Conservation (phyloP, 1,140 invertebrate species). For the Aphidius gifuensis region DNA sequence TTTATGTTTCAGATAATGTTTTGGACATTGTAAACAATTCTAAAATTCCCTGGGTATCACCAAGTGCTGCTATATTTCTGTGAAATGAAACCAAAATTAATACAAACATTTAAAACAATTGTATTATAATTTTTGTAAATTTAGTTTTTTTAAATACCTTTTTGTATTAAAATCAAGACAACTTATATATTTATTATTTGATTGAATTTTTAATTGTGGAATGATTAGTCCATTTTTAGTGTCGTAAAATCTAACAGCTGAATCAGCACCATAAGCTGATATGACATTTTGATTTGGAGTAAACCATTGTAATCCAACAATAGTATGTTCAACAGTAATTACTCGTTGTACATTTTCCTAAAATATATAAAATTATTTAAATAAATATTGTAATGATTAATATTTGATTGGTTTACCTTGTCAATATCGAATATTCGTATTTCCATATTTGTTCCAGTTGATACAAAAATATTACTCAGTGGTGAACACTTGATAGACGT, state of each 20-base stretch:
- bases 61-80: slow-evolving; percentile 46
- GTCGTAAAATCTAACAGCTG: slow-evolving; percentile 43
- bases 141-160: slow-evolving; percentile 32
- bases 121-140: background rate
- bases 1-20: slow-evolving; percentile 23
- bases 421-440: slow-evolving; percentile 49
- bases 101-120: background rate
- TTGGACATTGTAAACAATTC: slow-evolving; percentile 51
- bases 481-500: slow-evolving; percentile 47
- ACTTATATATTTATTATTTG: slow-evolving; percentile 39
- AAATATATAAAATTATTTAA: slow-evolving; percentile 15
- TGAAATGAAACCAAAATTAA: slow-evolving; percentile 27
- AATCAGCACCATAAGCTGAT: slow-evolving; percentile 42
- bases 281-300: slow-evolving; percentile 43
- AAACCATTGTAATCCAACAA: slow-evolving; percentile 46
- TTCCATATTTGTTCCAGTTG: slow-evolving; percentile 46
- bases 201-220: slow-evolving; percentile 38
- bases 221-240: slow-evolving; percentile 34
- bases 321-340: slow-evolving; percentile 43
- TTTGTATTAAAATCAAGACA: slow-evolving; percentile 48
- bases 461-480: slow-evolving; percentile 43
- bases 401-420: slow-evolving; percentile 34
- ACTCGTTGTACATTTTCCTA: slow-evolving; percentile 23
- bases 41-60: slow-evolving; percentile 39
- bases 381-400: slow-evolving; percentile 15